Base-by-base conservation (phyloP, 2,797 vertebrate species). In the Anguilla anguilla region DNA sequence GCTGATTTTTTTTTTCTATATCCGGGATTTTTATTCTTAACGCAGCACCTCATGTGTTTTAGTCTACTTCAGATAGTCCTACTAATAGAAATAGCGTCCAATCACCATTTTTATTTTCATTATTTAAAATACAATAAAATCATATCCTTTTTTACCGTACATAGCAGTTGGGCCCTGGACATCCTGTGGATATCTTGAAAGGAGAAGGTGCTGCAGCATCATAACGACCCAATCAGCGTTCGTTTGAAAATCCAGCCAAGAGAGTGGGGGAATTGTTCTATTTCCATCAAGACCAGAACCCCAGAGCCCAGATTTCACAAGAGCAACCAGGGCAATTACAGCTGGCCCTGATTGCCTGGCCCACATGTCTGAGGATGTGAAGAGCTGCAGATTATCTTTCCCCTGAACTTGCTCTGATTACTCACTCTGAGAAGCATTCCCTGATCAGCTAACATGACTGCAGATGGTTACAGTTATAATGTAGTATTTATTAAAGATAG, bases 381-480 rank as follows among this genome's bases (percentile, higher is more conserved):
- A 94, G 94, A 95, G 95, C 92, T 92, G 94, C 94, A 94, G 93
- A 96, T 95, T 95, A 92, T 95, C 92, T 96, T 96, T 96, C 95
- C 94, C 95, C 90, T 93, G 93, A 92, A 95, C 95, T 96, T 96
- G 92, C 94, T 96, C 95, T 96, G 94, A 96, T 96, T 97, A 95
- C 94, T 84, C 91, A 91, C 91, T 90, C 90, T 89, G 90, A 94
- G 93, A 92, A 93, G 92, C 93, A 89, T 94, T 96, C 93, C 95
- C 93, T 93, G 95, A 96, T 96, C 95, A 95, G 93, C 93, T 95
- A 96, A 95, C 92, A 94, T 89, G 92, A 94, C 92, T 94, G 91
- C 90, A 92, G 93, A 95, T 93, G 94, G 92, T 95, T 93, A 90
- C 93, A 94, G 91, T 94, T 94, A 96, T 94, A 96, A 95, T 95